A percentile compares a stretch with the other conserved stretches of the same genome.
phyloP scores from a whole-genome alignment of 23 tunicate species.

The Trididemnum miniatum region DNA sequence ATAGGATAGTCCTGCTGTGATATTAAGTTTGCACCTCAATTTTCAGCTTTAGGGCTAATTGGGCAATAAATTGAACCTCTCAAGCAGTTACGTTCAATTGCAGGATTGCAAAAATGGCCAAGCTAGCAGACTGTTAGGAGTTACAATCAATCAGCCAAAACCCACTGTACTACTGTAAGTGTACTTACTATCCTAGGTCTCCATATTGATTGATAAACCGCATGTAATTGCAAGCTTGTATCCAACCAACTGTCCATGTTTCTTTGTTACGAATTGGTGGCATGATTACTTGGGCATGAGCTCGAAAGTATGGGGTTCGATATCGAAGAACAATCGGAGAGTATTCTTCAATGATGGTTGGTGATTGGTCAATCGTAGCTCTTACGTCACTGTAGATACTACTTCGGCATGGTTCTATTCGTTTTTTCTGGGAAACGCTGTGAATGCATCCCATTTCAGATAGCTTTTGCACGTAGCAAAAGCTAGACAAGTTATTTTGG shows the following conservation, averaged over 20 bases:
- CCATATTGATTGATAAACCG: constrained; percentile 97
- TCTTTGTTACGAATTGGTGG: constrained; percentile 93
- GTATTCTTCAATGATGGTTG: constrained; percentile 84
- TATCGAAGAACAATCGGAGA: constrained; percentile 92
- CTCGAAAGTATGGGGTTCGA: constrained; percentile 96
- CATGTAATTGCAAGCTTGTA: constrained; percentile 98
- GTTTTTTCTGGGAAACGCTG: constrained; percentile 78
- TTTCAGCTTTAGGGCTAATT: too few species aligned
- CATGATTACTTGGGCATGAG: constrained; percentile 90
- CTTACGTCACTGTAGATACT: constrained; percentile 73
- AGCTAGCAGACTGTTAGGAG: too few species aligned
- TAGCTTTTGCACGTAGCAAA: constrained; percentile 1
- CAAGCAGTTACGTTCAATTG: too few species aligned
- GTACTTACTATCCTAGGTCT: constrained; percentile 85
- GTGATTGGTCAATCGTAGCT: constrained; percentile 86
- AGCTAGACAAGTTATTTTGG: not conserved
- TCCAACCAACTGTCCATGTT: constrained; percentile 99
- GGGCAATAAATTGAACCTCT: too few species aligned
- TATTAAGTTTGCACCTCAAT: too few species aligned
- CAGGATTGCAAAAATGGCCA: too few species aligned
- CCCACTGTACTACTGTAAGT: too few species aligned
- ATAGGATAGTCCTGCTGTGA: too few species aligned
- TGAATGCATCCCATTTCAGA: constrained; percentile 93
- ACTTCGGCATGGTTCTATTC: constrained; percentile 77
- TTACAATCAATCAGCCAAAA: too few species aligned